Base-by-base conservation (phyloP, 2,888 invertebrate species). In the Drosophila acutilabella region DNA sequence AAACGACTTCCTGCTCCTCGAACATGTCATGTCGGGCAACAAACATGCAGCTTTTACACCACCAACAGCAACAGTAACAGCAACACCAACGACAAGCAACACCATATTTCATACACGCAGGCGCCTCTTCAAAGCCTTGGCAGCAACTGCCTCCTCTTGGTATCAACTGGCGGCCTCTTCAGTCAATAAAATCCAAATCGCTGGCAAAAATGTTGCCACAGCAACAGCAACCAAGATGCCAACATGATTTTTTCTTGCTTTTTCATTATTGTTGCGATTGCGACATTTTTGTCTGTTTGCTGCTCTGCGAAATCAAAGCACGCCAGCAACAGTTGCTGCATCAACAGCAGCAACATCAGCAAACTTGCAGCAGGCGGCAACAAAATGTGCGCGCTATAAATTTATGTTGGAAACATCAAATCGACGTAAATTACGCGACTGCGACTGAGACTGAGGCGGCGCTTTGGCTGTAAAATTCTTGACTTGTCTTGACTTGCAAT, bases 371-470 rank as follows among this genome's bases (percentile, higher is more conserved):
- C 76, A 82, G 83, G 73, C 81, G 78, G 56, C 84, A 87, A 83
- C 85, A 87, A 87, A 88, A 80, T 88, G 80, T 85, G 83, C 62
- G 88, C 86, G 71, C 88, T 86, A 84, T 88, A 88, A 84, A 84
- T 85, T 88, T 79, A 81, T 88, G 88, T 85, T 88, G 82, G 87
- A 70, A 84, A 87, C 83, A 87, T 83, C 80, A 85, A 83, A 86
- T 82, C 84, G 88, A 86, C 88, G 84, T 85, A 86, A 88, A 84
- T 84, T 84, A 84, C 86, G 88, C 88, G 80, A 62, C 75, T 40
- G 18, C 18, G 50, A 5, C 14, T 30, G 11, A 47, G 16, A 38
- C 16, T 42, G 56, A 73, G 84, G 88, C 83, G 88, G 88, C 86
- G 80, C 82, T 83, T 83, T 83, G 85, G 88, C 88, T 83, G 88